Base-by-base conservation (phyloP, 2,113 vertebrate species). In the Hyla sarda region DNA sequence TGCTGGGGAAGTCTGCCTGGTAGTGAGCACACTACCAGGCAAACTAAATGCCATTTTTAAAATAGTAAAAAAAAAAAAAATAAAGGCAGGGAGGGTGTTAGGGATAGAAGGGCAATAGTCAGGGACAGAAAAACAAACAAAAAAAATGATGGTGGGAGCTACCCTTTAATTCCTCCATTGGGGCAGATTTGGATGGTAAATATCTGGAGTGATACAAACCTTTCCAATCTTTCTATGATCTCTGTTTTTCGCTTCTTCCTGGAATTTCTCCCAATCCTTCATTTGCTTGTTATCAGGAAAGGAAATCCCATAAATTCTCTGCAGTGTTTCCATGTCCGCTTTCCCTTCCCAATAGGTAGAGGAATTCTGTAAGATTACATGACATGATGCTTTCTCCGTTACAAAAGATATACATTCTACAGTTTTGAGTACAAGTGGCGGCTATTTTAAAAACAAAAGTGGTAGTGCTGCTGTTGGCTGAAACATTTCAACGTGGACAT, bases 151-250 rank as follows among this genome's bases (percentile, higher is more conserved):
- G 41, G 41, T 45, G 41, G 10, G 41, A 45, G 10, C 41, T 5
- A 45, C 41, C 41, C 5, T 45, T 45, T 45, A 45, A 45, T 45
- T 45, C 5, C 10, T 45, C 4, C 4, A 45, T 45, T 45, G 10
- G 41, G 4, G 10, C 10, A 45, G 4, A 45, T 45, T 45, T 45
- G 4, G 10, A 4, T 45, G 41, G 10, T 10, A 21, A 0, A 56
- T 32, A 41, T 3, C 6, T 17, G 7, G 21, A n/a, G 14, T 14
- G 10, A 3, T 0, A 8, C 54, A 0, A 77, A 96, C 95, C 93
- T 92, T 94, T 79, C 95, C 95, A 7, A 96, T 94, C 48, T 92
- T 95, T 85, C 94, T 92, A 19, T 96, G 95, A 65, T 96, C 95
- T 1, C 91, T 60, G 82, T 89, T 94, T 89, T 56, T 93, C 48